Conservation (phyloP, 2,113 vertebrate species). For the Dasyurus viverrinus region DNA sequence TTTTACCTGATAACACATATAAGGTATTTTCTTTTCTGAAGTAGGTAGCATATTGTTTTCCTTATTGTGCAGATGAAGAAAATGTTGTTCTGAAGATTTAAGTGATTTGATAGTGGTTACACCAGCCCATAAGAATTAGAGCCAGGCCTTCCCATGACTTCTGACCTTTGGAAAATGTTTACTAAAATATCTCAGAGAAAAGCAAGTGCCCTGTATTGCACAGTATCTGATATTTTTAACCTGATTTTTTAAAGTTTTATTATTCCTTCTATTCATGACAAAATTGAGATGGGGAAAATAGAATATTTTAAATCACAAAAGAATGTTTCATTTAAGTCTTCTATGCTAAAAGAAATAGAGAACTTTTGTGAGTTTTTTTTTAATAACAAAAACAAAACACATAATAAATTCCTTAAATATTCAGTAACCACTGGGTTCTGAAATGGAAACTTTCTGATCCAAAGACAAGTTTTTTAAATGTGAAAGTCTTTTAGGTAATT, state of each 20-base stretch:
- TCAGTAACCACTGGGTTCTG: background rate
- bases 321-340: background rate
- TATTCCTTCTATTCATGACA: background rate
- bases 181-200: background rate
- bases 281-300: background rate
- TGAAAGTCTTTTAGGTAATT: background rate
- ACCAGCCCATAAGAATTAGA: background rate
- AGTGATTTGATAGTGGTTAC: background rate
- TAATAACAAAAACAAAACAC: background rate
- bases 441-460: constrained; percentile 24
- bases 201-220: background rate
- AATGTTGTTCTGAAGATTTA: background rate
- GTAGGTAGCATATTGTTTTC: background rate
- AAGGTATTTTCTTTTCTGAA: background rate
- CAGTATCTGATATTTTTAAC: background rate
- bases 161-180: background rate
- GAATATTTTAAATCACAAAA: background rate
- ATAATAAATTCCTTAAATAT: background rate
- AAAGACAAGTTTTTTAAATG: background rate
- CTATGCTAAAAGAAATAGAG: background rate
- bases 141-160: background rate
- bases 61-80: background rate
- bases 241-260: background rate
- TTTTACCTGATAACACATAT: background rate
- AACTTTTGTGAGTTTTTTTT: background rate